Evolutionary conservation across 2,113 vertebrate species (phyloP).

Genomic region (Balaeniceps rex): DNA sequence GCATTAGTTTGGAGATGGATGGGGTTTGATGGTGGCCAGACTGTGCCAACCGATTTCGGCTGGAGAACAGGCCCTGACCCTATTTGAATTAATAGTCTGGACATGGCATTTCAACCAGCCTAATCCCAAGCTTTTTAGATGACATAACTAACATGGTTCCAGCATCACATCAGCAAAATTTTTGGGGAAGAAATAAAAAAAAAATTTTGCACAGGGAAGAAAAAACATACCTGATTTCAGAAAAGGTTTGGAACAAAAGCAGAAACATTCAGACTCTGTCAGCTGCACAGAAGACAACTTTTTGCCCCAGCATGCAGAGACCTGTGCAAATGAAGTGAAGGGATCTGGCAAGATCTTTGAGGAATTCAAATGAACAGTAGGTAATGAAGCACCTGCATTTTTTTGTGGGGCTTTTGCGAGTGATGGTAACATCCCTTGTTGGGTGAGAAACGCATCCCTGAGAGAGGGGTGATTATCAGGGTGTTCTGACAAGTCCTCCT

Average conservation of each 20-base stretch:
- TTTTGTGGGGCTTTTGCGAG: background rate
- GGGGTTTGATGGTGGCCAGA: background rate
- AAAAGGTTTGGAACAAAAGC: background rate
- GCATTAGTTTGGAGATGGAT: accelerated
- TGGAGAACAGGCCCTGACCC: background rate
- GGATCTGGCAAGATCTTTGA: constrained; percentile 23
- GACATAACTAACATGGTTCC: background rate
- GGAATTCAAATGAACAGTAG: constrained; percentile 27
- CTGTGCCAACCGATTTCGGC: background rate
- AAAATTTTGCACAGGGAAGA: background rate
- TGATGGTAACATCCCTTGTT: background rate
- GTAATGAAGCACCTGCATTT: constrained; percentile 8
- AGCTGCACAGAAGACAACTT: background rate
- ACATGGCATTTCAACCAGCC: background rate
- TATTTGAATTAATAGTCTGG: background rate
- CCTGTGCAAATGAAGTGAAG: background rate
- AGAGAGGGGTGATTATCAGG: background rate
- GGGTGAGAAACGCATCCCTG: background rate
- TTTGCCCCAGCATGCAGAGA: background rate
- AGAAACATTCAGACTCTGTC: background rate
- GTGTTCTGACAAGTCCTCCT: constrained; percentile 32
- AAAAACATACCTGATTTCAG: background rate
- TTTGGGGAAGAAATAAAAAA: background rate
- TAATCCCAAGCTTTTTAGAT: background rate
- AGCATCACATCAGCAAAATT: background rate